Evolutionary conservation across 2,797 vertebrate genomes (phyloP).

Genomic region (Agapornis canus): DNA sequence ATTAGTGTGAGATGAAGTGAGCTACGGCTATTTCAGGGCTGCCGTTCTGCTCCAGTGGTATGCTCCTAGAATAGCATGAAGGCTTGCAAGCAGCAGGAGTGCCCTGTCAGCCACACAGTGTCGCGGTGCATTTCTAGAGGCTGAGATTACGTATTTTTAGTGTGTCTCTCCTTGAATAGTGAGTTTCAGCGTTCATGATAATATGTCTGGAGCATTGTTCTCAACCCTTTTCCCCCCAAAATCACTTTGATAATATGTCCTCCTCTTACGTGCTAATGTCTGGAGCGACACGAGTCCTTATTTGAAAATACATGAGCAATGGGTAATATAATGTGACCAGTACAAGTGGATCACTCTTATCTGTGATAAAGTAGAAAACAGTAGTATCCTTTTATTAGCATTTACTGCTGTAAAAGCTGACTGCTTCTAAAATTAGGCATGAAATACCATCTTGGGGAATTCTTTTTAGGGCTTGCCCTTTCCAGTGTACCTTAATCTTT

Average conservation of each 20-base stretch:
- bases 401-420: slow-evolving; percentile 45
- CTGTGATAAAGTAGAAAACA: slow-evolving; percentile 20
- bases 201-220: not conserved
- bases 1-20: not conserved
- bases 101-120: not conserved
- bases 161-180: not conserved
- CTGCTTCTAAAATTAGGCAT: slow-evolving; percentile 73
- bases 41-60: not conserved
- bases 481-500: slow-evolving; percentile 27
- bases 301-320: not conserved
- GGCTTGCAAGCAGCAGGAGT: not conserved
- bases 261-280: not conserved
- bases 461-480: slow-evolving; percentile 38
- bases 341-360: slow-evolving; percentile 3
- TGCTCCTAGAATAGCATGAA: not conserved
- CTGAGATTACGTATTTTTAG: slow-evolving; percentile 9
- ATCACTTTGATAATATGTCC: not conserved
- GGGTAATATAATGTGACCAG: not conserved
- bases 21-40: not conserved
- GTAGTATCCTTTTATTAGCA: slow-evolving; percentile 31
- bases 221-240: not conserved
- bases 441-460: slow-evolving; percentile 9
- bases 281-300: not conserved
- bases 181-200: not conserved
- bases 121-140: not conserved